phyloP scores from a whole-genome alignment of 2,113 vertebrate species.

The Urocolius indicus region DNA sequence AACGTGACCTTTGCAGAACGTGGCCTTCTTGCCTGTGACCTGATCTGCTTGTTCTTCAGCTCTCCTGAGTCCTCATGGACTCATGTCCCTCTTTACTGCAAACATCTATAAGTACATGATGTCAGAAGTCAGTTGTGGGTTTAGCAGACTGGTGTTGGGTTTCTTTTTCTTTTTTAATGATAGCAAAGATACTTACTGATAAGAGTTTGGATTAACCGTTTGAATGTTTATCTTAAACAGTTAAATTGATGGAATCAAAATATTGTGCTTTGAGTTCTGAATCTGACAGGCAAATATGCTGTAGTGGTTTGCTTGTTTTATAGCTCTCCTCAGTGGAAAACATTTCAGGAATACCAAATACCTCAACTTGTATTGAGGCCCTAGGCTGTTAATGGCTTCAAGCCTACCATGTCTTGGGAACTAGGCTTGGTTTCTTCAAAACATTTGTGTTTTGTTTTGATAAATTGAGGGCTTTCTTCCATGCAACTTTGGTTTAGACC shows the following conservation, averaged over 20 bases:
- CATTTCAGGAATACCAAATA: neutral
- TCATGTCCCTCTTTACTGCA: neutral
- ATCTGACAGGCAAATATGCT: neutral
- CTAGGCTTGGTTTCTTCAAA: neutral
- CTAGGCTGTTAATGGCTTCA: neutral
- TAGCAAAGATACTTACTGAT: neutral
- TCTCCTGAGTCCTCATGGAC: neutral
- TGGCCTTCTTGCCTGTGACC: neutral
- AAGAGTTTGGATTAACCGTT: neutral
- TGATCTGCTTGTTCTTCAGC: neutral
- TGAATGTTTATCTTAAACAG: neutral
- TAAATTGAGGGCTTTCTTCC: neutral
- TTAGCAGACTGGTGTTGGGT: neutral
- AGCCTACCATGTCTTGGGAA: neutral
- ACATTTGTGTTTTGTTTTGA: neutral
- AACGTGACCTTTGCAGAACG: neutral
- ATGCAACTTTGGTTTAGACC: neutral
- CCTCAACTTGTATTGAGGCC: neutral
- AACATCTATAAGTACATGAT: neutral
- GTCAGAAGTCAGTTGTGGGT: neutral
- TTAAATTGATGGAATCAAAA: neutral
- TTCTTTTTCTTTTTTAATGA: neutral
- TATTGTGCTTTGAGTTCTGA: neutral
- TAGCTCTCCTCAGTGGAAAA: neutral
- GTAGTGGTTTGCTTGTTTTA: neutral